Evolutionary conservation across 37 sponge, comb jelly and placozoan species (phyloP).

Genomic region (Agelas oroides): DNA sequence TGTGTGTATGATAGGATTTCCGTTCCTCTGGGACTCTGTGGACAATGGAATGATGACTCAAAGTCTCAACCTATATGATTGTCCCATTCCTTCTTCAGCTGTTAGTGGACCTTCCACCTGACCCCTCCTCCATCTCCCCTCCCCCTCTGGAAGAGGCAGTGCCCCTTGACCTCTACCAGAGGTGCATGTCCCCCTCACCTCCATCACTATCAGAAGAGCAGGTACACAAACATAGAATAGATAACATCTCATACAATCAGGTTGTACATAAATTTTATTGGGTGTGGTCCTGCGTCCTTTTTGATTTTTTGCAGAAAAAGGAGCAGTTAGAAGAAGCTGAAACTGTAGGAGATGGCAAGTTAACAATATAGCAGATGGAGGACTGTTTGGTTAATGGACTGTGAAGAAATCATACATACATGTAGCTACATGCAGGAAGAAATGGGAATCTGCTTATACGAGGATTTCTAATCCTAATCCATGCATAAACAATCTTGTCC

Average conservation of each 20-base stretch:
- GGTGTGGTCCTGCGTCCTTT: not conserved
- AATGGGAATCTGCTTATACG: too few species aligned
- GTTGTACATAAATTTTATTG: not conserved
- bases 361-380: too few species aligned
- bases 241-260: not conserved
- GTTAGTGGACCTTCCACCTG: slow-evolving; percentile 22
- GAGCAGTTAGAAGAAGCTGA: not conserved
- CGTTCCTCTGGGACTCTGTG: too few species aligned
- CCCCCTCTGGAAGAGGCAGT: slow-evolving; percentile 65
- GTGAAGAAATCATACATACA: too few species aligned
- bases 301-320: not conserved
- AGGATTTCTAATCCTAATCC: too few species aligned
- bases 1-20: too few species aligned
- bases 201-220: not conserved
- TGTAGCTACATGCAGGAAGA: too few species aligned
- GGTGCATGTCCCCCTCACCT: slow-evolving; percentile 37
- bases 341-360: not conserved
- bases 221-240: not conserved
- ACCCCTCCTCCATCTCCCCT: slow-evolving; percentile 6
- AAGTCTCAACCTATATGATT: too few species aligned
- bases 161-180: slow-evolving; percentile 43
- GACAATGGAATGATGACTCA: too few species aligned
- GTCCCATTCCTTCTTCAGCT: not conserved
- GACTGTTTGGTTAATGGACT: too few species aligned
- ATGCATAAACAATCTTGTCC: too few species aligned